Base-by-base conservation (phyloP, 2,797 vertebrate species). In the Diplodus puntazzo region DNA sequence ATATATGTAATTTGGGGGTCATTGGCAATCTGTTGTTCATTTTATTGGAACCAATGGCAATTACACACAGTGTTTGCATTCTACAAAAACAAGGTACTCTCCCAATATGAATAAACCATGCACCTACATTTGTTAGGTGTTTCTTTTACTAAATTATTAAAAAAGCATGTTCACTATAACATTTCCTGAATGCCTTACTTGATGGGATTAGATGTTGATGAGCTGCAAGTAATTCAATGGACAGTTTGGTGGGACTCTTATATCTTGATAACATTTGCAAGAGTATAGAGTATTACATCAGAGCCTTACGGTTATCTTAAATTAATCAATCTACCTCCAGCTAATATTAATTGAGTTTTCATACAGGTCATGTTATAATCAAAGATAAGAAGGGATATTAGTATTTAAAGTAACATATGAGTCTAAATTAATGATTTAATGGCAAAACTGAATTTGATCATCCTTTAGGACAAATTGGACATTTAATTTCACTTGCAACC, bases 281-380 rank as follows among this genome's bases (percentile, higher is more conserved):
- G 53, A 57, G 66, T 58, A 82, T 78, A 79, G 52, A 79, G 21
- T 25, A 79, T 72, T 39, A 82, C 39, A 9, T 82, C 69, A 79
- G 49, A 62, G 66, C 23, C 60, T 73, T 69, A 45, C 65, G 81
- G 53, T 86, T 83, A 90, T 89, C 86, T 84, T 67, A 84, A 89
- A 89, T 87, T 71, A 84, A 88, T 80, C 79, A 64, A 79, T 30
- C 69, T 72, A 66, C 84, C 73, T 74, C 62, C 17, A 78, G 84
- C 82, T 68, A 73, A 81, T 76, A 80, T 79, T 90, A 87, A 91
- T 90, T 90, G 85, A 83, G 88, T 83, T 81, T 85, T 84, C 72
- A 70, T 62, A 52, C 54, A 61, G 78, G 64, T 62, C 60, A 73
- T 57, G 59, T 54, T 67, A 53, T 69, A 83, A 75, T 87, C 79